These are phyloP conservation scores for Emys orbicularis DNA, from an alignment of 2,797 vertebrate species.

Conservation along the genomic window DNA sequence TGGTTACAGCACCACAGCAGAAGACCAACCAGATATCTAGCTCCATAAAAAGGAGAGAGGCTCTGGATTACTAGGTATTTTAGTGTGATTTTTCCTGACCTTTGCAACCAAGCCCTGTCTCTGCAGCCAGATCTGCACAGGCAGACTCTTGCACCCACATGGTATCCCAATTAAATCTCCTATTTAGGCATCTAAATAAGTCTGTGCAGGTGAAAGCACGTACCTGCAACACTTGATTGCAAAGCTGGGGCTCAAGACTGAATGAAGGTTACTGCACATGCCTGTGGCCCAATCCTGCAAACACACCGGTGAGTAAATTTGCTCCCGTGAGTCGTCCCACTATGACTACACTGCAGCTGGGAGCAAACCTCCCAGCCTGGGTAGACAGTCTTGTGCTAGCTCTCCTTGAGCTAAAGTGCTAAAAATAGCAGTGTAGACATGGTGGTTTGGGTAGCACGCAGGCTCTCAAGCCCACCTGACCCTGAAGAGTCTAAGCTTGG, in stretches of 20 bases:
- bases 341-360: background rate
- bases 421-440: background rate
- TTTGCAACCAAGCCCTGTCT: background rate
- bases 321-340: background rate
- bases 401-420: background rate
- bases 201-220: background rate
- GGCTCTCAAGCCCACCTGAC: background rate
- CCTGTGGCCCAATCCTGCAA: background rate
- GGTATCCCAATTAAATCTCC: background rate
- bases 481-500: background rate
- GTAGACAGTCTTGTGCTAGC: background rate
- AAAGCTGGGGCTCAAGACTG: background rate
- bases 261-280: background rate
- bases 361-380: background rate
- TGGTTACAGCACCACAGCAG: background rate
- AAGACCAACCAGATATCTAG: background rate
- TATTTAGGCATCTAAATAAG: background rate
- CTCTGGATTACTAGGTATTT: background rate
- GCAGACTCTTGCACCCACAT: too few species aligned
- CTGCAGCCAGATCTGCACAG: background rate
- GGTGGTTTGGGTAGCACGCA: background rate
- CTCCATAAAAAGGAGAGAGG: background rate
- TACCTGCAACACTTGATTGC: background rate
- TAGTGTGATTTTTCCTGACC: background rate
- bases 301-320: background rate